Evolutionary conservation across 1,140 invertebrate species (phyloP), one percentile per base, ranked within the genome.

Genomic region (Argopecten irradians): DNA sequence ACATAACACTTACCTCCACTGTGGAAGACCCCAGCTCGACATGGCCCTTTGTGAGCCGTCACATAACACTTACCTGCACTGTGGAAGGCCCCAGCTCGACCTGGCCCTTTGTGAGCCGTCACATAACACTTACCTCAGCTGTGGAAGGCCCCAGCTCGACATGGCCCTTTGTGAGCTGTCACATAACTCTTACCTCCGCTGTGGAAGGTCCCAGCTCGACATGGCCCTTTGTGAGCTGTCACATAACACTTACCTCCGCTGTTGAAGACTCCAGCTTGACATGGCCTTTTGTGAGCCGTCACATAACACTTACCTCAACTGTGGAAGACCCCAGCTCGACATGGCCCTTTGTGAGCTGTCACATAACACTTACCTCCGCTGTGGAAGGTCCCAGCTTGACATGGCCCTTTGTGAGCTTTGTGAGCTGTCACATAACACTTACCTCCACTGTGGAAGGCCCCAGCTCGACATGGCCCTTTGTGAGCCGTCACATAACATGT

Each of bases 401-500:
- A 5, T 16, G 35, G 11, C 11, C 28, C 32, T n/a, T n/a, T n/a
- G n/a, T n/a, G n/a, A n/a, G n/a, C n/a, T n/a, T n/a, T n/a, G n/a
- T n/a, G n/a, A n/a, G n/a, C n/a, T n/a, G n/a, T n/a, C n/a, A 0
- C 14, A 35, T 32, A 28, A 83, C 82, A 85, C 86, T 89, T 91
- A 96, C 96, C 99, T 96, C 99, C 98, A 13, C 96, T 96, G 91
- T 98, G 99, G 94, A 99, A 99, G 35, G 98, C 98, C 22, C 98
- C 99, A 0, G 98, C 97, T 87, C 99, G 96, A 93, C 99, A 99
- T 88, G 98, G 97, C 89, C 98, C 98, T 96, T 99, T 99, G 94
- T 99, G 99, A 3, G 98, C 98, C 8, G 99, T 99, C 0, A 99
- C 98, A 95, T 99, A 99, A 2, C 98, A 99, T 0, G 99, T 99